Conservation (phyloP, 2,113 vertebrate genomes). For the Campylomormyrus tamandua region DNA sequence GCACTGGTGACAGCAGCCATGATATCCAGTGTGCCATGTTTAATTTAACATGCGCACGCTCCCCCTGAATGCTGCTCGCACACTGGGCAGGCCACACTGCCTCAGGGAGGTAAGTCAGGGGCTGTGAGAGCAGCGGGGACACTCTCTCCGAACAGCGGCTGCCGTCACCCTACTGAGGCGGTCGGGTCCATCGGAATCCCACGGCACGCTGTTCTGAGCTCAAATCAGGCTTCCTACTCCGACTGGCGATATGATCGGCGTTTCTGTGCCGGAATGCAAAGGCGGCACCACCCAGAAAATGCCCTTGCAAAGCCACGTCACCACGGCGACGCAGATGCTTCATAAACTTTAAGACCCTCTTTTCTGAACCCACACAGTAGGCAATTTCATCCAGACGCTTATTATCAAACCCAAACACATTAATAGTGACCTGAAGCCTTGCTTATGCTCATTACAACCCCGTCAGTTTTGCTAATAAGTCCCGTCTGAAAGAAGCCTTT, state of each 20-base stretch:
- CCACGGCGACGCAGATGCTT: not conserved
- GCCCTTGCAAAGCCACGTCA: not conserved
- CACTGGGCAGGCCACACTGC: not conserved
- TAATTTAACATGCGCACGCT: not conserved
- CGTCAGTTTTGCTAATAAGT: conserved; percentile 37
- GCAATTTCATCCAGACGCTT: conserved; percentile 15
- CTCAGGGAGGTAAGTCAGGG: not conserved
- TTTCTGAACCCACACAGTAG: not conserved
- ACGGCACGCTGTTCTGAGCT: not conserved
- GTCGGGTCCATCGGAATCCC: not conserved
- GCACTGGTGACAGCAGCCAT: not conserved
- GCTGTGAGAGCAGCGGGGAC: not conserved
- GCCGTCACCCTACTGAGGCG: not conserved
- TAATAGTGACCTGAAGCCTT: conserved; percentile 34
- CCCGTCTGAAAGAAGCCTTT: conserved; percentile 37
- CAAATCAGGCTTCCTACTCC: not conserved
- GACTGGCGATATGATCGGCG: not conserved
- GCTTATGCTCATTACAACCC: conserved; percentile 43
- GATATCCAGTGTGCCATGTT: not conserved
- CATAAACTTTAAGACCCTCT: not conserved
- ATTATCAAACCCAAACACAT: conserved; percentile 42
- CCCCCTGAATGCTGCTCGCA: not conserved
- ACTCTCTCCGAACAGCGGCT: not conserved
- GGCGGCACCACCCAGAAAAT: not conserved
- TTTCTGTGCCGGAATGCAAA: not conserved